phyloP scores from a whole-genome alignment of 2,113 vertebrate genomes.

The Tiliqua scincoides region DNA sequence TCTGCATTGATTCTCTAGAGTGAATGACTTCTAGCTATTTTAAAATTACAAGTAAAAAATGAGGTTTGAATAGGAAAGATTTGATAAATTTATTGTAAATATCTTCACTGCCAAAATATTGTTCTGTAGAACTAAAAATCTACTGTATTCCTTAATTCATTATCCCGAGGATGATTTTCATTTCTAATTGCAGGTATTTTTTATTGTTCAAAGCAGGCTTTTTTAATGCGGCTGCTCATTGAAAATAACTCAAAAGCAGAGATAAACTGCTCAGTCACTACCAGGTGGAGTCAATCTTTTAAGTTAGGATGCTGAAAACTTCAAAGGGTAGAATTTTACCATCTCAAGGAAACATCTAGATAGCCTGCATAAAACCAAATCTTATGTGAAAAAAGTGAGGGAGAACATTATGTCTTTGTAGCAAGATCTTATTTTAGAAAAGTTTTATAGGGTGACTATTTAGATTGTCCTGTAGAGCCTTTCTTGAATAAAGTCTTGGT shows the following conservation, averaged over 20 bases:
- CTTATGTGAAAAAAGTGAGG: not conserved
- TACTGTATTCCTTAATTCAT: not conserved
- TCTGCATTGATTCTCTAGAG: not conserved
- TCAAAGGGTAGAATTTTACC: too few relatives aligned
- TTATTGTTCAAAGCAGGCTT: not conserved
- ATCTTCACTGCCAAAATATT: not conserved
- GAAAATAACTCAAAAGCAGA: not conserved
- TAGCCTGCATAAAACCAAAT: not conserved
- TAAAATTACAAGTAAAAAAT: not conserved
- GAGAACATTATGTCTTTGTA: not conserved
- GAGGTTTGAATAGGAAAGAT: not conserved
- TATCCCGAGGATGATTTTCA: not conserved
- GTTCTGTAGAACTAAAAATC: not conserved
- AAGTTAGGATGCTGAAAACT: accelerated
- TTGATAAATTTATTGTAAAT: not conserved
- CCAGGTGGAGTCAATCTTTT: constrained; percentile 60
- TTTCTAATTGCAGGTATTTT: not conserved
- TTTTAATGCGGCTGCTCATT: not conserved
- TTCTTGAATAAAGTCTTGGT: too few relatives aligned
- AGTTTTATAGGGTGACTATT: too few relatives aligned
- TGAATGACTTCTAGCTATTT: not conserved
- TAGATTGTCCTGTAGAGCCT: too few relatives aligned
- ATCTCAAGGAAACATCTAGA: too few relatives aligned
- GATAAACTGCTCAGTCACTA: constrained; percentile 34
- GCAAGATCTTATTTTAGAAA: too few relatives aligned